Evolutionary conservation across 2,797 vertebrate species (phyloP), one percentile per base, ranked within the genome.

Genomic region (Lophius americanus): DNA sequence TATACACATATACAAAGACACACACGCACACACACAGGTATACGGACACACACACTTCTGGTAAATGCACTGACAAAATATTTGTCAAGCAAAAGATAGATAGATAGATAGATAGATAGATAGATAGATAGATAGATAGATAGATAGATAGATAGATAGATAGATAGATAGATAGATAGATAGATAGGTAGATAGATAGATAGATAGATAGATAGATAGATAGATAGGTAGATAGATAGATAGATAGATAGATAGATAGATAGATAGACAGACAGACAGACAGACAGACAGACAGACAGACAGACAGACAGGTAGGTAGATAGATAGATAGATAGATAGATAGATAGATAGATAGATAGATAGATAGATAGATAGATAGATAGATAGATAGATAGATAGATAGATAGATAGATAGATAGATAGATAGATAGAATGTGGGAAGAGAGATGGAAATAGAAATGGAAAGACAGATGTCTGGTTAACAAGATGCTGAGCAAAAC

Each of bases 401-500:
- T 2, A 32, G 37, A 65, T 12, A 70, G 9, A 39, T 0, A n/a
- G 23, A 23, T 23, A 23, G 23, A 23, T 23, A 23, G 23, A 32
- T 63, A 38, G 36, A 52, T 67, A 47, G 2, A 49, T 60, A 60
- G 9, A 39, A 57, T 54, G 33, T 53, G 11, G 55, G 77, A 53
- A 60, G 72, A 63, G 58, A 55, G 74, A 81, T 49, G 43, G 61
- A 71, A 81, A 89, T 81, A 67, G 79, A 88, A 85, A 86, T 84
- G 75, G 90, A 89, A 84, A 85, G 83, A 89, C 86, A 89, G 88
- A 87, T 62, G 82, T 91, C 91, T 86, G 23, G 92, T 92, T 95
- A 96, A 96, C 94, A 93, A 95, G 94, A 94, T 93, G 89, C 81
- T 91, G 92, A 94, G 94, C 86, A 90, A 75, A 63, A 47, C 91